Percentiles rank a stretch among this genome's conserved stretches.
Evolutionary conservation across 2,113 vertebrate species (phyloP).

Genomic region (Grantiella picta): DNA sequence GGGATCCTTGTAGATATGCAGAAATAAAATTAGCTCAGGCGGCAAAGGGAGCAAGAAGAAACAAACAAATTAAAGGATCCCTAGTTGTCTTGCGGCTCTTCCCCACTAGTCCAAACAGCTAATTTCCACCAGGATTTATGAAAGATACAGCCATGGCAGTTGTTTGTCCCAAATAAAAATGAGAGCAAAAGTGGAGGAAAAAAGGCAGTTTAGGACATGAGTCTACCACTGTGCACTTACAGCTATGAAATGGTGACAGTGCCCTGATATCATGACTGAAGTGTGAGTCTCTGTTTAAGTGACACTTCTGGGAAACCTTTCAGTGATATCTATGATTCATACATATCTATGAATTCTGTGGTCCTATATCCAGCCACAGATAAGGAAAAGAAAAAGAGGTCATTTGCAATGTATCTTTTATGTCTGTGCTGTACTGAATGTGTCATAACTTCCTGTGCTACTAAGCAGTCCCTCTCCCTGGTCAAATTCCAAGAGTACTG

Average conservation of each 20-base stretch:
- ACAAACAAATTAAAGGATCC: background rate
- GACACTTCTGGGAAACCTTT: background rate
- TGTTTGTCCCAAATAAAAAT: background rate
- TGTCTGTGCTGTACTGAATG: background rate
- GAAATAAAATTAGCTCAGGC: background rate
- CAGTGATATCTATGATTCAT: background rate
- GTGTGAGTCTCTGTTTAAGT: background rate
- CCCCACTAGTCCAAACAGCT: background rate
- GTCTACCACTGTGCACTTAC: background rate
- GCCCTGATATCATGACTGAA: background rate
- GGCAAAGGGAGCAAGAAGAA: constrained; percentile 1
- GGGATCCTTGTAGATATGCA: background rate
- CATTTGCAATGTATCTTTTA: background rate
- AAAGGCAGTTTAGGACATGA: background rate
- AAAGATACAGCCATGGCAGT: background rate
- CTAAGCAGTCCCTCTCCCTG: background rate
- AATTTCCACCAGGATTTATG: background rate
- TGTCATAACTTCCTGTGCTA: background rate
- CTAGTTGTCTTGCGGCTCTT: background rate
- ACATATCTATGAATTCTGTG: background rate
- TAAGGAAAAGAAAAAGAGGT: background rate
- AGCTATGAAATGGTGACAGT: background rate
- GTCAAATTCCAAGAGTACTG: background rate
- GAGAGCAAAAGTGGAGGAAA: background rate
- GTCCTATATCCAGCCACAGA: background rate